Evolutionary conservation across 2,888 invertebrate genomes (phyloP).

Genomic region (Electrophaes corylata): DNA sequence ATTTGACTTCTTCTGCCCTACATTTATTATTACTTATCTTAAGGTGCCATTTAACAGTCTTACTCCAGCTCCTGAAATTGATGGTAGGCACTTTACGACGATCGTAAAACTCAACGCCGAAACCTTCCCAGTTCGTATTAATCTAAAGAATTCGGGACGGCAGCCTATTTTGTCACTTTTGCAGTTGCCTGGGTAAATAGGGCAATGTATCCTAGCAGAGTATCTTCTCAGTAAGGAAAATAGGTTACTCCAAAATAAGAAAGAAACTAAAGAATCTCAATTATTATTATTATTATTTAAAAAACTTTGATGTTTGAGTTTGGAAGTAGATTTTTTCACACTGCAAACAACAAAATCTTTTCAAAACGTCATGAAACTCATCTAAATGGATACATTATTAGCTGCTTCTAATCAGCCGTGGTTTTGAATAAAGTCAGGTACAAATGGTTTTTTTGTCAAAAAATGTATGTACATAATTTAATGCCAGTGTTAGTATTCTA

Average conservation of each 20-base stretch:
- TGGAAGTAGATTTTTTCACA: too few species aligned
- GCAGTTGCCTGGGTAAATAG: slow-evolving; percentile 24
- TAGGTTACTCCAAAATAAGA: background rate
- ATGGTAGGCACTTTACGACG: slow-evolving; percentile 44
- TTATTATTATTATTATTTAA: too few species aligned
- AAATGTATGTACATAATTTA: too few species aligned
- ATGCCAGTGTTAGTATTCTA: too few species aligned
- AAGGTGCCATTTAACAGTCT: slow-evolving; percentile 35
- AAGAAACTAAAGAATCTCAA: too few species aligned
- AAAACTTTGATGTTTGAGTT: too few species aligned
- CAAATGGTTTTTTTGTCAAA: too few species aligned
- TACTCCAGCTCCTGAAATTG: slow-evolving; percentile 39
- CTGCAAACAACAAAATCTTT: too few species aligned
- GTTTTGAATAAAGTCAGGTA: too few species aligned
- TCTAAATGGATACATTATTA: too few species aligned
- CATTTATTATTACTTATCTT: slow-evolving; percentile 33
- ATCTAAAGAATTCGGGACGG: slow-evolving; percentile 40
- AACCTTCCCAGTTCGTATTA: slow-evolving; percentile 44
- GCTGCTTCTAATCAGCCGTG: too few species aligned
- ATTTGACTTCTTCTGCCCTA: slow-evolving; percentile 20
- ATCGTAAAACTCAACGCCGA: slow-evolving; percentile 44
- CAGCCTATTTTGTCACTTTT: slow-evolving; percentile 34
- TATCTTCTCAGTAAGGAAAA: slow-evolving; percentile 2
- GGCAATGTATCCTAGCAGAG: slow-evolving; percentile 8
- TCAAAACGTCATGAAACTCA: too few species aligned